Conservation (phyloP, 2,113 vertebrate genomes). For the Lophochroa leadbeateri region DNA sequence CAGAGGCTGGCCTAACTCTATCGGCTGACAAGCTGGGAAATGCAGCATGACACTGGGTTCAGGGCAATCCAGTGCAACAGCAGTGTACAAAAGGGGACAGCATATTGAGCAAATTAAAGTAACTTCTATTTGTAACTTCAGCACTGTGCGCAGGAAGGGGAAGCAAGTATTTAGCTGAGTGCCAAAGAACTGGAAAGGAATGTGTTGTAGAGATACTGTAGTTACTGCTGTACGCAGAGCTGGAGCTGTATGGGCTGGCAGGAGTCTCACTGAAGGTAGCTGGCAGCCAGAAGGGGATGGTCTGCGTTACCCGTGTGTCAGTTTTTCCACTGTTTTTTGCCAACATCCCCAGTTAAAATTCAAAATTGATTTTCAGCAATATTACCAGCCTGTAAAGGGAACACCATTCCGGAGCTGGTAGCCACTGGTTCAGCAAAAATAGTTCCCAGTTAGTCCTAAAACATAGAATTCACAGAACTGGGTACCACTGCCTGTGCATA, state of each 20-base stretch:
- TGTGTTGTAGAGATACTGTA: not conserved
- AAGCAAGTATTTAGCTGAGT: not conserved
- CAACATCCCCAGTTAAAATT: not conserved
- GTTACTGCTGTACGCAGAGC: not conserved
- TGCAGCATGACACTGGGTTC: not conserved
- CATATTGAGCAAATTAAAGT: not conserved
- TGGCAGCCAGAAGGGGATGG: not conserved
- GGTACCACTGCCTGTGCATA: not conserved
- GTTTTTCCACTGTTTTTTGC: not conserved
- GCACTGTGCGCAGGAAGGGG: not conserved
- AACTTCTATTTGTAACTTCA: not conserved
- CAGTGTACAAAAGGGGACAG: not conserved
- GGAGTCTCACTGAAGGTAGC: not conserved
- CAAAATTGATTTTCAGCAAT: not conserved
- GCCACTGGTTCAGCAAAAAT: not conserved
- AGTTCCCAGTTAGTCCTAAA: not conserved
- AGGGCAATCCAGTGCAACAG: not conserved
- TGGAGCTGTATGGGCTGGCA: not conserved
- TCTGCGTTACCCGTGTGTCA: accelerated
- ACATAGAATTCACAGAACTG: not conserved
- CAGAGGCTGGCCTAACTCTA: not conserved
- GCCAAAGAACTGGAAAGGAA: not conserved
- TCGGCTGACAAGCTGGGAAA: not conserved
- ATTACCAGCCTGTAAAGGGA: not conserved
- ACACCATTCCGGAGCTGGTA: not conserved